phyloP scores from a whole-genome alignment of 92 coral and sea anemone species.

The Bergia puertoricense region DNA sequence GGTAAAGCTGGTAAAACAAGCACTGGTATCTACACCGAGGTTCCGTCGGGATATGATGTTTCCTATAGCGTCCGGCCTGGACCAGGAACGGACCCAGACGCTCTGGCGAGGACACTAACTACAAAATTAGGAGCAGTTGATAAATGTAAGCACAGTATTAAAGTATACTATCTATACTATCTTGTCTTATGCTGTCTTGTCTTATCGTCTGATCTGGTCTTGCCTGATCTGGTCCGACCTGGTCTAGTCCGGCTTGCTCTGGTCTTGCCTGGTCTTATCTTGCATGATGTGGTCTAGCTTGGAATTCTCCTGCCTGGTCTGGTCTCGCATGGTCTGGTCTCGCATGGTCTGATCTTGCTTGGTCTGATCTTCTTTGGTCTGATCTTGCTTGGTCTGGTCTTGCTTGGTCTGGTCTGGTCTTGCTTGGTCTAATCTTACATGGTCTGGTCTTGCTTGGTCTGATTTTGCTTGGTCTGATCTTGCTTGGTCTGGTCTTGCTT shows the following conservation, averaged over 20 bases:
- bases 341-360: too few species aligned
- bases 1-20: slow-evolving; percentile 31
- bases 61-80: slow-evolving; percentile 24
- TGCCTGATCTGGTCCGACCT: neutral
- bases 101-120: slow-evolving; percentile 20
- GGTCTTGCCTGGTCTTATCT: neutral
- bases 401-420: too few species aligned
- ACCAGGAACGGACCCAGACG: slow-evolving; percentile 42
- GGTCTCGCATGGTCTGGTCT: too few species aligned
- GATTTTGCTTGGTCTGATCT: neutral
- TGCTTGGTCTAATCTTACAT: too few species aligned
- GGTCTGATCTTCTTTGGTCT: too few species aligned
- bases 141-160: neutral
- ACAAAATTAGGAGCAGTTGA: slow-evolving; percentile 1
- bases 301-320: too few species aligned
- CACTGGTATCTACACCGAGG: slow-evolving; percentile 23
- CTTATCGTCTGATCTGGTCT: neutral
- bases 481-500: too few species aligned
- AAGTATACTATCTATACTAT: too few species aligned
- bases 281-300: too few species aligned
- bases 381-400: too few species aligned
- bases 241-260: too few species aligned
- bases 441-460: too few species aligned
- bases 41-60: slow-evolving; percentile 23
- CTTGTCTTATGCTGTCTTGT: neutral